These are phyloP conservation scores for Caenorhabditis drosophilae DNA, from an alignment of 2,888 invertebrate species.

Conservation along the genomic window DNA sequence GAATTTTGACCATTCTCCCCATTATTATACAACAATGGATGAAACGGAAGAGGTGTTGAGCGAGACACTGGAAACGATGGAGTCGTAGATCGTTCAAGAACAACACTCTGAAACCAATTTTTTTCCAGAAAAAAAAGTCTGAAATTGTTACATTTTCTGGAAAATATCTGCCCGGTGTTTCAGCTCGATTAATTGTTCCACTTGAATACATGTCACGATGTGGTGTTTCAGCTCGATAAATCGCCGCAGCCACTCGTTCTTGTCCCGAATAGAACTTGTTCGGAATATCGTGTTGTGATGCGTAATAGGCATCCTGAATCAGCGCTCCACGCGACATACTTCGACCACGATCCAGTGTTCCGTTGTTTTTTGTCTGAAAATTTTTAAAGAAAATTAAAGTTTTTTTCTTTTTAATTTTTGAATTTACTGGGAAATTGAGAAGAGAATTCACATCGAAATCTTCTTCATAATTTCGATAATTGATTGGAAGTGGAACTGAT, in stretches of 20 bases:
- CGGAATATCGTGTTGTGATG: slow-evolving; percentile 28
- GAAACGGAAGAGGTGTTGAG: slow-evolving; percentile 67
- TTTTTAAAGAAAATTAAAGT: neutral
- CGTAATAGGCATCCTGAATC: slow-evolving; percentile 37
- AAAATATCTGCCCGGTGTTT: slow-evolving; percentile 46
- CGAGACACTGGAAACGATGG: slow-evolving; percentile 90
- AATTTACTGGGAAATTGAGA: slow-evolving; percentile 20
- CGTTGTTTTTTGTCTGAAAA: slow-evolving; percentile 9
- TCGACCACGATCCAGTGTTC: slow-evolving; percentile 29
- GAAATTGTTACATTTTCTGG: slow-evolving; percentile 40
- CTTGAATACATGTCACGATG: slow-evolving; percentile 46
- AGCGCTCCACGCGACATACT: slow-evolving; percentile 32
- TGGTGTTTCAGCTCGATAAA: slow-evolving; percentile 57
- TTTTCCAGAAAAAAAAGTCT: neutral
- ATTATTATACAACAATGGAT: slow-evolving; percentile 65
- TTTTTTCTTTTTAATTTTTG: neutral
- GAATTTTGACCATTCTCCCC: no score
- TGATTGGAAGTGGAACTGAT: slow-evolving; percentile 30
- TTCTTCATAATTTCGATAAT: slow-evolving; percentile 20
- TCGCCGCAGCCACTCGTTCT: slow-evolving; percentile 57
- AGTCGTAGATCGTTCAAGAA: slow-evolving; percentile 77
- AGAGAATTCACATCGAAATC: slow-evolving; percentile 40
- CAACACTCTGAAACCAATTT: slow-evolving; percentile 27
- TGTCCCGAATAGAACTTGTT: slow-evolving; percentile 42
- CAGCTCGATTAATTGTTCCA: slow-evolving; percentile 43